A percentile compares a stretch with the other conserved stretches of the same genome.
Evolutionary conservation across 2,797 vertebrate genomes (phyloP).

Genomic region (Stomatorhinus walkeri): DNA sequence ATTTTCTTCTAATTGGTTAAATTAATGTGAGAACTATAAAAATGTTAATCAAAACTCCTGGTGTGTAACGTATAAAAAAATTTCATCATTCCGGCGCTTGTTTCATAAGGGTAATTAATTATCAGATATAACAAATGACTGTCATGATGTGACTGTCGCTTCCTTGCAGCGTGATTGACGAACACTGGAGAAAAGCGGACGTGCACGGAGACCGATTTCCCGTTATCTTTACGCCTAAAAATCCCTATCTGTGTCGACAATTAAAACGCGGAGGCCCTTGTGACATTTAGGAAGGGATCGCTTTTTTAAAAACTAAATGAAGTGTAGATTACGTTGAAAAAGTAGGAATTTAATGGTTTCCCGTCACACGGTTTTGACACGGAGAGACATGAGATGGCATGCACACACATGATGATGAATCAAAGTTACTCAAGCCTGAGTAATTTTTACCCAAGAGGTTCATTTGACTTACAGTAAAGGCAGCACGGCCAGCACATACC

Average conservation of each 20-base stretch:
- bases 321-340: neutral
- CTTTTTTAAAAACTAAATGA: neutral
- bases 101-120: neutral
- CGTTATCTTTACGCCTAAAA: neutral
- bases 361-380: neutral
- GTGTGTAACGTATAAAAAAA: neutral
- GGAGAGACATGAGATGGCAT: neutral
- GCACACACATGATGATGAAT: neutral
- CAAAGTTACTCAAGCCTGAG: neutral
- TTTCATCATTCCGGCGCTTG: neutral
- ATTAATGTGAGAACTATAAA: neutral
- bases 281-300: neutral
- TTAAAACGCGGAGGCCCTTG: neutral
- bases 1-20: neutral
- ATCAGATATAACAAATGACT: neutral
- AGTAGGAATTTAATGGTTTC: neutral
- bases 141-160: neutral
- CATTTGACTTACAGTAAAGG: neutral
- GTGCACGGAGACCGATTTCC: neutral
- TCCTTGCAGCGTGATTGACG: neutral
- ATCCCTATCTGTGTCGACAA: neutral
- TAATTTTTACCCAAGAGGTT: neutral
- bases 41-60: neutral
- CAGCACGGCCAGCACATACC: neutral
- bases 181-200: neutral